Evolutionary conservation across 2,113 vertebrate species (phyloP).

Genomic region (Leptosomus discolor): DNA sequence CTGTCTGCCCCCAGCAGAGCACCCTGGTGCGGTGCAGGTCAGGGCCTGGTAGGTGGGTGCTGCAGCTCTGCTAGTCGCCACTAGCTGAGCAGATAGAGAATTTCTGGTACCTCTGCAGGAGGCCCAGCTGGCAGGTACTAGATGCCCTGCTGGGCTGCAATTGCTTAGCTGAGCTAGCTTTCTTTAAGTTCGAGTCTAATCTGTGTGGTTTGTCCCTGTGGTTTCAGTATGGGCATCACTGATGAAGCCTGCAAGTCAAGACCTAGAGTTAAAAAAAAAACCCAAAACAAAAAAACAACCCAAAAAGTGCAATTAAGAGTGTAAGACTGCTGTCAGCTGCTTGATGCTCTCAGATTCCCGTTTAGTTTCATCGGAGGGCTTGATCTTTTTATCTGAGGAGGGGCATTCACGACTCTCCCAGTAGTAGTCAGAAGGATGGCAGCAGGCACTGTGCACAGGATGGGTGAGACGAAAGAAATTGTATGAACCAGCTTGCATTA

Average conservation of each 20-base stretch:
- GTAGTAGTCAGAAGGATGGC: background rate
- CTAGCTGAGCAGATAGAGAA: background rate
- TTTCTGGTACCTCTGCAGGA: background rate
- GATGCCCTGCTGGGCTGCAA: background rate
- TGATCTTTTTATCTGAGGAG: background rate
- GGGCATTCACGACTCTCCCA: background rate
- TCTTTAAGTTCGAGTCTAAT: background rate
- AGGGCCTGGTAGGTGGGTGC: background rate
- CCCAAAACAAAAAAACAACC: too few species aligned
- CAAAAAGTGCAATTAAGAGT: background rate
- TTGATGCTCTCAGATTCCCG: background rate
- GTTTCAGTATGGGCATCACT: background rate
- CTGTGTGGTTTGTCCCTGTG: background rate
- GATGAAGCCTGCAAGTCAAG: background rate
- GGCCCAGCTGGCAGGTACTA: background rate
- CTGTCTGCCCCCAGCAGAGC: background rate
- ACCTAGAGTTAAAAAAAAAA: background rate
- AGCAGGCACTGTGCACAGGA: background rate
- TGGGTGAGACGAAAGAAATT: background rate
- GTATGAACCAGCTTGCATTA: background rate
- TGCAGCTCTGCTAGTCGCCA: background rate
- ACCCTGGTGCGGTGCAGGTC: fast-evolving
- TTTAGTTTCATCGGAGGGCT: background rate
- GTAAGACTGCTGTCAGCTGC: background rate
- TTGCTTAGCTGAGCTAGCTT: background rate